Conservation (phyloP, 2,113 vertebrate species). For the Pollachius pollachius region DNA sequence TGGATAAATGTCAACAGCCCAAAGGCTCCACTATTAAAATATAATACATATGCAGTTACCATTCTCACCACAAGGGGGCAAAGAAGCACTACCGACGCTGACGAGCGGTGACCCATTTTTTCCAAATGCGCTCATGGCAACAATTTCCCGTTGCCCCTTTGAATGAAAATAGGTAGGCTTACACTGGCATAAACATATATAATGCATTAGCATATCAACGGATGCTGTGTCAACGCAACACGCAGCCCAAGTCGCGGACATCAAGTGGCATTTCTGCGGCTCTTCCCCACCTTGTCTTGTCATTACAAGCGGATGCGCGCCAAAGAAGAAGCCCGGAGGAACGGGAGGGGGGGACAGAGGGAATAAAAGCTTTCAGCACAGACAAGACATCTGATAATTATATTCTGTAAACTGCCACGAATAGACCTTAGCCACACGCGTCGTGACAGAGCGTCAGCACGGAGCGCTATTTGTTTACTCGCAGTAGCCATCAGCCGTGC, state of each 20-base stretch:
- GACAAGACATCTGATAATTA: conserved; percentile 34
- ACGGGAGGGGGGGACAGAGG: neutral
- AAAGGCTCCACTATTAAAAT: conserved; percentile 47
- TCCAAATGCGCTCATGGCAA: conserved; percentile 51
- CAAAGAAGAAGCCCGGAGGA: neutral
- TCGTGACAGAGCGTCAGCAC: conserved; percentile 13
- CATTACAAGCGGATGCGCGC: conserved; percentile 18
- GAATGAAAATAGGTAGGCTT: conserved; percentile 59
- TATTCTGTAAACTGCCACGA: conserved; percentile 22
- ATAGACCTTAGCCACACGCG: neutral
- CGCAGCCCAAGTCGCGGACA: too few species aligned
- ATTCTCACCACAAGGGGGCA: conserved; percentile 74
- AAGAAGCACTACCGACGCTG: conserved; percentile 69
- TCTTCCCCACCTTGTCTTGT: conserved; percentile 16
- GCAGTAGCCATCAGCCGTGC: conserved; percentile 15
- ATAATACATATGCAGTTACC: conserved; percentile 56
- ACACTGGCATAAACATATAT: conserved; percentile 56
- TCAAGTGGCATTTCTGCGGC: conserved; percentile 13
- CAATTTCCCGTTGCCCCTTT: conserved; percentile 60
- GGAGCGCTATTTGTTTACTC: conserved; percentile 32
- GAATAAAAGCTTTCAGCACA: conserved; percentile 9
- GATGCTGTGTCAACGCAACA: conserved; percentile 42
- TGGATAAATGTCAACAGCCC: conserved; percentile 54
- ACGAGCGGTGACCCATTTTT: conserved; percentile 74
- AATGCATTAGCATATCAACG: conserved; percentile 60